Evolutionary conservation across 2,113 vertebrate species (phyloP).

Genomic region (Scortum barcoo): DNA sequence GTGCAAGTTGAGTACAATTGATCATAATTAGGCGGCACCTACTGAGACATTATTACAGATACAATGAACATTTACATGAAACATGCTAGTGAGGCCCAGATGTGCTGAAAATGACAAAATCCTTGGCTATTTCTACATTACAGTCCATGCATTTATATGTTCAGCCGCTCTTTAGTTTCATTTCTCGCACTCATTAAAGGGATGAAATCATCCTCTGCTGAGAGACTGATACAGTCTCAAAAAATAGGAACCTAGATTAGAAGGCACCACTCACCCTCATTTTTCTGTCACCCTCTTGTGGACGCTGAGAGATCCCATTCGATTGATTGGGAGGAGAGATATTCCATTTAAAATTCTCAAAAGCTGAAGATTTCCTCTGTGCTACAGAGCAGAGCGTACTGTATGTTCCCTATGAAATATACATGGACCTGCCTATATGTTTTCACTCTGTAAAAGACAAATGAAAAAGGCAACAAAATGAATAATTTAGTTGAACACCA

Average conservation of each 20-base stretch:
- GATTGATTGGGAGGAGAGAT: not conserved
- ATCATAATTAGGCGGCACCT: not conserved
- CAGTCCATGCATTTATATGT: not conserved
- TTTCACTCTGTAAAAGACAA: conserved; percentile 23
- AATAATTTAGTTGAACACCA: conserved; percentile 40
- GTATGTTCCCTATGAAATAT: conserved; percentile 28
- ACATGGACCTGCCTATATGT: conserved; percentile 1
- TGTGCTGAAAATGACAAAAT: not conserved
- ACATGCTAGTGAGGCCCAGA: not conserved
- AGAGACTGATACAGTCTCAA: conserved; percentile 16
- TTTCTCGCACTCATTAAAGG: conserved; percentile 16
- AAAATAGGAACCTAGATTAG: conserved; percentile 20
- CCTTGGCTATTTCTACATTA: not conserved
- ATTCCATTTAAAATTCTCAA: not conserved
- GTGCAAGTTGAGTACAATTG: not conserved
- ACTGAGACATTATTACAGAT: not conserved
- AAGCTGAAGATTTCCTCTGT: conserved; percentile 19
- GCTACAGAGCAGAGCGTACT: not conserved
- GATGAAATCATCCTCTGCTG: conserved; percentile 26
- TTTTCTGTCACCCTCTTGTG: not conserved
- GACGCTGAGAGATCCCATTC: not conserved
- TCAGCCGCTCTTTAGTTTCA: not conserved
- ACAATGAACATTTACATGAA: not conserved
- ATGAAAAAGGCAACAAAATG: conserved; percentile 21
- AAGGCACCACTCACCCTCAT: not conserved